Evolutionary conservation across 2,888 invertebrate species (phyloP), one percentile per base, ranked within the genome.

Genomic region (Lasiommata megera): DNA sequence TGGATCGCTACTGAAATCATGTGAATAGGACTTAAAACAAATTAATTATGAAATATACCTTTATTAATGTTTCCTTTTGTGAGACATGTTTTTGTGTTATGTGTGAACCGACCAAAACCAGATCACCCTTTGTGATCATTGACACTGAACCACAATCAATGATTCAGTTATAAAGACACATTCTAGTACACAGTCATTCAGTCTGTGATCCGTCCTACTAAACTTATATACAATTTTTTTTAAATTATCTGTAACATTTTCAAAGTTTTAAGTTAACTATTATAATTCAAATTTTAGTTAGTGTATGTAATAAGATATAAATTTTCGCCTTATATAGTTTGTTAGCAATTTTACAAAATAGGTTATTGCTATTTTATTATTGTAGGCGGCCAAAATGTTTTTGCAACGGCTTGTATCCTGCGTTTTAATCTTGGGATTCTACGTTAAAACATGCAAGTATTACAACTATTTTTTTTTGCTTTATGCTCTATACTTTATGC

Each of bases 11-110:
- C n/a, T n/a, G n/a, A n/a, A n/a, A n/a, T n/a, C n/a, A n/a, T n/a
- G n/a, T n/a, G n/a, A n/a, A n/a, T n/a, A n/a, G n/a, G n/a, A n/a
- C n/a, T n/a, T n/a, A n/a, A n/a, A n/a, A n/a, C n/a, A n/a, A n/a
- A n/a, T n/a, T n/a, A n/a, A n/a, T n/a, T n/a, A n/a, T n/a, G n/a
- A n/a, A n/a, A n/a, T n/a, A n/a, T 3, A 23, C 14, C 52, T 64
- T 62, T 63, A 65, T 67, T 63, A 63, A 60, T 61, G 62, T 54
- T 61, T 62, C 66, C 65, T 63, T 56, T 58, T 8, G 23, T 17
- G 28, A 14, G n/a, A 11, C 23, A 38, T 53, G 51, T 38, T 53
- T 41, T 46, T 31, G 11, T 41, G 14, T 17, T 31, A 41, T 14
- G 28, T 37, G 12, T 29, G 36, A 64, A 54, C 62, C 60, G 44